Base-by-base conservation (phyloP, 2,113 vertebrate genomes). In the Leptocoma aspasia region DNA sequence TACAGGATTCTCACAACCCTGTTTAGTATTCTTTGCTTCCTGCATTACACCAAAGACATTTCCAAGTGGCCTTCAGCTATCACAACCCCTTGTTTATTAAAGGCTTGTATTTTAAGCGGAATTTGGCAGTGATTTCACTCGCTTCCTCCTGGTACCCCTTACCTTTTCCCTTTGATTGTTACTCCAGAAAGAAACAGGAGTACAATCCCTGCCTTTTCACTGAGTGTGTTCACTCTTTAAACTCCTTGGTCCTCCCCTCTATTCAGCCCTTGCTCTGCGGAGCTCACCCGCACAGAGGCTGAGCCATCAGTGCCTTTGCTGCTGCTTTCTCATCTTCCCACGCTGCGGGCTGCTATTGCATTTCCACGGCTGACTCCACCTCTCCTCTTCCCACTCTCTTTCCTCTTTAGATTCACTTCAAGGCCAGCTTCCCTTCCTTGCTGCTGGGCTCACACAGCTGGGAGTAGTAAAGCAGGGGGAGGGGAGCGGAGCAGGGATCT, bases 321-420 rank as follows among this genome's bases (percentile, higher is more conserved):
- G 65, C 94, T 66, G 76, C 95, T 88, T 86, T 97, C 95, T 97
- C 94, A 94, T 96, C 96, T 89, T 93, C 95, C 94, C 95, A 90
- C 92, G 1, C 94, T 72, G 93, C 79, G 1, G 93, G 92, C 95
- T 90, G 90, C 93, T 88, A 56, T 88, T 86, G 85, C 92, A 54
- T 70, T 50, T 35, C 86, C 82, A 66, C 2, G 3, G 85, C 87
- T 63, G 44, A 11, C 96, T 96, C 94, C 96, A 66, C 96, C 96
- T 97, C 94, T 86, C 89, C 81, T 89, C 93, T 92, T 92, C 86
- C 92, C 79, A 27, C 89, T 93, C 80, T 39, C 89, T 83, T 83
- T 83, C 92, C 96, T 96, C 95, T 96, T 94, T 85, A 94, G 82
- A 95, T 59, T 86, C 82, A 95, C 96, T 96, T 97, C 96, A 97